phyloP scores from a whole-genome alignment of 2,113 vertebrate species.

The Beaufortia kweichowensis region DNA sequence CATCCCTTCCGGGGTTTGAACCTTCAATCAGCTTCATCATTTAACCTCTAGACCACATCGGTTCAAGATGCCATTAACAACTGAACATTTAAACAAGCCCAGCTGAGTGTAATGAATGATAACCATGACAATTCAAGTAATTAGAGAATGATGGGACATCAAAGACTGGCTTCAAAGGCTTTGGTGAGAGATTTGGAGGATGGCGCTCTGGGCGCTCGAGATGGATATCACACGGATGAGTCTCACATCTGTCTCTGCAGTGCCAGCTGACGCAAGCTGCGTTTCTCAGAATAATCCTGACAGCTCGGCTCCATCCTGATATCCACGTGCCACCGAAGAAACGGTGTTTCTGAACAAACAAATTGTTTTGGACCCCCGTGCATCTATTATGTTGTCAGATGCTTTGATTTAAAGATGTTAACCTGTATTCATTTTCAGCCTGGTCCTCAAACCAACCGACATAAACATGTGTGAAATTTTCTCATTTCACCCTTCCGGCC shows the following conservation, averaged over 20 bases:
- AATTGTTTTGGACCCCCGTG: slow-evolving; percentile 16
- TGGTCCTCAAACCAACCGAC: neutral
- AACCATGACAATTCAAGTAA: slow-evolving; percentile 44
- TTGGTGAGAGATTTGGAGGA: slow-evolving; percentile 39
- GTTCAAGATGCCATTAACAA: neutral
- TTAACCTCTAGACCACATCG: neutral
- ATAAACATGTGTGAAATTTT: slow-evolving; percentile 30
- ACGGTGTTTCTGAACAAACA: slow-evolving; percentile 5
- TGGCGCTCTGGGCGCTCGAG: slow-evolving; percentile 33
- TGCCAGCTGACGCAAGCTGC: slow-evolving; percentile 37
- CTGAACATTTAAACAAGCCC: neutral
- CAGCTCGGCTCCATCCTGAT: slow-evolving; percentile 40
- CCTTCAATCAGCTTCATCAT: neutral
- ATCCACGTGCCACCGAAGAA: slow-evolving; percentile 37
- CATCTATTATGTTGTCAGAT: neutral
- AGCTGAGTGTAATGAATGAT: slow-evolving; percentile 31
- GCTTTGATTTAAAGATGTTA: slow-evolving; percentile 1
- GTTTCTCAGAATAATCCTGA: slow-evolving; percentile 53
- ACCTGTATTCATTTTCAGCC: neutral
- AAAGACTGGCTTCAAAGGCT: slow-evolving; percentile 37
- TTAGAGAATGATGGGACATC: slow-evolving; percentile 37
- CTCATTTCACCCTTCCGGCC: neutral
- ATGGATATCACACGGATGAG: slow-evolving; percentile 37
- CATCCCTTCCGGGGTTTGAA: neutral
- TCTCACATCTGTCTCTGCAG: slow-evolving; percentile 39